Evolutionary conservation across 2,888 invertebrate species (phyloP).

Genomic region (Tachina lurida): DNA sequence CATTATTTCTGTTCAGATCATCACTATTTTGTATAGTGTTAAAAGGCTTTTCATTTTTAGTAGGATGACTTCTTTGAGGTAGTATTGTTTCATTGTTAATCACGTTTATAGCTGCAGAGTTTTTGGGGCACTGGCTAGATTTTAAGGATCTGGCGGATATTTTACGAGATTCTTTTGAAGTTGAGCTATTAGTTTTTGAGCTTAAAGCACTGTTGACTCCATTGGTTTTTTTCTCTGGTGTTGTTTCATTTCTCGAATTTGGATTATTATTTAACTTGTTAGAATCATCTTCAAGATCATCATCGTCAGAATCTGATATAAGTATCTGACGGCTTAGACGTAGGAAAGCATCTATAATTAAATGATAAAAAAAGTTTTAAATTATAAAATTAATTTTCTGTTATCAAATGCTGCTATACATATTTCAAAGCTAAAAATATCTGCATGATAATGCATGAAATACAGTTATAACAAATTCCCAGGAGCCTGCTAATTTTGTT

Average conservation of each 20-base stretch:
- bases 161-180: constrained; percentile 42
- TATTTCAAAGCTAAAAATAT: no score
- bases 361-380: background rate
- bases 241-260: constrained; percentile 23
- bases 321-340: constrained; percentile 64
- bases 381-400: no score
- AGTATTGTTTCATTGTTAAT: constrained; percentile 65
- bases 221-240: constrained; percentile 48
- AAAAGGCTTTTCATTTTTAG: constrained; percentile 36
- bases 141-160: constrained; percentile 40
- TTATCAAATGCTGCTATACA: no score
- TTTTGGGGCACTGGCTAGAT: constrained; percentile 60
- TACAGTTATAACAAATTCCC: no score
- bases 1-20: constrained; percentile 48
- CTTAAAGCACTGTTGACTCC: constrained; percentile 29
- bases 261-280: constrained; percentile 37
- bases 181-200: background rate
- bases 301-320: constrained; percentile 68
- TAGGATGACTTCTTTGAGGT: constrained; percentile 63
- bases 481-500: no score
- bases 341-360: constrained; percentile 64
- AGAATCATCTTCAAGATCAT: constrained; percentile 23
- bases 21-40: constrained; percentile 67
- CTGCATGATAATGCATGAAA: no score
- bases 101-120: constrained; percentile 64